A percentile compares a stretch with the other conserved stretches of the same genome.
Evolutionary conservation across 1,140 invertebrate species (phyloP).

Genomic region (Zaprionus nigranus): DNA sequence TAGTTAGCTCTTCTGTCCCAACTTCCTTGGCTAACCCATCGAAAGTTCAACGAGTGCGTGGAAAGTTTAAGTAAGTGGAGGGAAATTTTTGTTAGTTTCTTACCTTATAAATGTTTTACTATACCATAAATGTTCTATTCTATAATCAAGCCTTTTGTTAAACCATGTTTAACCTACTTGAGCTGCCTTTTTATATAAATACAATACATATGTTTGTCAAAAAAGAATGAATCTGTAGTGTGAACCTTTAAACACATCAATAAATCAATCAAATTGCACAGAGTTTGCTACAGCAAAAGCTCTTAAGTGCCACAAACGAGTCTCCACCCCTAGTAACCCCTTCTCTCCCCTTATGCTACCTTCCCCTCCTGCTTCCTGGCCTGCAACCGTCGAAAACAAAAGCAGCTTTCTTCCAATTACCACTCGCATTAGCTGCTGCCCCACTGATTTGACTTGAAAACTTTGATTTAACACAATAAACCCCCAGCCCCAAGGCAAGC

Average conservation of each 20-base stretch:
- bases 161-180: not conserved
- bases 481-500: constrained; percentile 6
- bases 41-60: constrained; percentile 76
- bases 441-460: constrained; percentile 65
- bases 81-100: too few species aligned
- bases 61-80: constrained; percentile 59
- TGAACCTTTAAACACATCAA: constrained; percentile 32
- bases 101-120: too few species aligned
- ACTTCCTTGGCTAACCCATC: not conserved
- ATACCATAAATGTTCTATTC: not conserved
- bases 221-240: not conserved
- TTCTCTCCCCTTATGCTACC: not conserved
- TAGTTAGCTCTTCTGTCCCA: constrained; percentile 13
- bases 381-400: constrained; percentile 28
- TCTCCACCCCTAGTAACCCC: not conserved
- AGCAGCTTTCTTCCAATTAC: constrained; percentile 54
- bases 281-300: constrained; percentile 11
- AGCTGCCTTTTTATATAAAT: too few species aligned
- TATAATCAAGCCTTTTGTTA: not conserved
- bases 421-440: constrained; percentile 56
- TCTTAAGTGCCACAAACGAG: constrained; percentile 43
- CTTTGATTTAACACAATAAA: constrained; percentile 68
- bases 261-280: constrained; percentile 49
- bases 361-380: not conserved
- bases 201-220: not conserved